Evolutionary conservation across 2,797 vertebrate genomes (phyloP), one percentile per base, ranked within the genome.

Genomic region (Botia kubotai): DNA sequence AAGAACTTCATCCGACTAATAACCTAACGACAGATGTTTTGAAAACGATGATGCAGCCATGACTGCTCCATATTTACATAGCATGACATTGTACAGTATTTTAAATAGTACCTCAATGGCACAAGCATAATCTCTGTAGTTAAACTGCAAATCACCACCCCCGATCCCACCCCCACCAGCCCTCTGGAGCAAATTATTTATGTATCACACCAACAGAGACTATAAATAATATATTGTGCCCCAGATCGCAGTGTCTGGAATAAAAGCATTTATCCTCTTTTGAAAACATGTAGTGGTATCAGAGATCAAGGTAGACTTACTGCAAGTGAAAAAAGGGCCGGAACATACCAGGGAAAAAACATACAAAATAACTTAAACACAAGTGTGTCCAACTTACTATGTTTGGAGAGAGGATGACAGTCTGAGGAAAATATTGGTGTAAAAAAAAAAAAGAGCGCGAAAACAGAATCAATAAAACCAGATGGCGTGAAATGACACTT

Each of bases 131-230:
- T 83, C 86, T 82, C 88, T 85, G 88, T 86, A 88, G 88, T 87
- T 86, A 87, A 88, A 91, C 88, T 90, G 87, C 85, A 91, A 91
- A 91, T 90, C 87, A 88, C 82, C 75, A 73, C 84, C 74, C 6
- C 79, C 48, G 14, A 14, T 16, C 80, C 11, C 83, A 79, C 85
- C 80, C 72, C 82, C 43, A 48, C 87, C 84, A 85, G 86, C 85
- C 85, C 76, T 82, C 86, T 83, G 82, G 69, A 89, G 23, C 88
- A 90, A 91, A 92, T 92, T 91, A 92, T 91, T 92, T 87, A 91
- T 90, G 88, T 87, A 91, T 91, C 88, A 86, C 84, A 89, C 79
- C 62, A 74, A 88, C 74, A 75, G 78, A 50, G 5, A 84, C 85
- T 89, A 91, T 91, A 92, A 92, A 93, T 86, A 75, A 77, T 82